Percentiles rank a stretch among this genome's conserved stretches.
These are phyloP conservation scores for Spilarctia lutea DNA, from an alignment of 2,888 invertebrate species.

Conservation along the genomic window DNA sequence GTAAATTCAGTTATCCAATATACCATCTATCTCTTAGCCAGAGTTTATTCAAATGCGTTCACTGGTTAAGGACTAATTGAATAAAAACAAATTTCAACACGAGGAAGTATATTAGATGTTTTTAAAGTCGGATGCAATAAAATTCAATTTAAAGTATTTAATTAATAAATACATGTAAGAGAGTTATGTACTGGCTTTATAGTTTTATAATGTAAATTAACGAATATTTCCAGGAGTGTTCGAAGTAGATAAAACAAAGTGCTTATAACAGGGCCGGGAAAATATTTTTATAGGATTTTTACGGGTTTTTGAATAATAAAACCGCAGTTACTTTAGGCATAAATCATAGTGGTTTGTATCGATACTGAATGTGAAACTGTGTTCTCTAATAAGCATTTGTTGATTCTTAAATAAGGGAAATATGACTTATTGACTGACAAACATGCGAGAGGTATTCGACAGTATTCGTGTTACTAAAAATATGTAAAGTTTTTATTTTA, in stretches of 20 bases:
- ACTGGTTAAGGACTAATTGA: background rate
- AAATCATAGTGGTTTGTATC: background rate
- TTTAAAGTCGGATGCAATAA: background rate
- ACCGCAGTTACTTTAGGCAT: constrained; percentile 13
- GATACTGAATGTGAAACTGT: background rate
- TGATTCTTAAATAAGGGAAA: background rate
- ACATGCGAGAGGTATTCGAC: too few species aligned
- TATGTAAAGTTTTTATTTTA: too few species aligned
- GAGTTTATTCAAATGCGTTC: too few species aligned
- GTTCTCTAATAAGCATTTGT: background rate
- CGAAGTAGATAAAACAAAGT: constrained; percentile 46
- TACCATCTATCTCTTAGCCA: background rate
- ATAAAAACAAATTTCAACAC: background rate
- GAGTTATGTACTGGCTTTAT: background rate
- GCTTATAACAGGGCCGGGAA: constrained; percentile 19
- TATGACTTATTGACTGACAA: too few species aligned
- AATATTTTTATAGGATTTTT: constrained; percentile 46
- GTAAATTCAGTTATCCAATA: too few species aligned
- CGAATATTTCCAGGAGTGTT: background rate
- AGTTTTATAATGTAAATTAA: background rate
- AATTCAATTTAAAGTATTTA: background rate
- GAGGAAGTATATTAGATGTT: background rate
- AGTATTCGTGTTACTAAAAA: too few species aligned
- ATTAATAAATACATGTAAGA: background rate
- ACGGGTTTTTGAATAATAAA: constrained; percentile 48